These are phyloP conservation scores for Botia kubotai DNA, from an alignment of 2,797 vertebrate genomes.

Conservation along the genomic window DNA sequence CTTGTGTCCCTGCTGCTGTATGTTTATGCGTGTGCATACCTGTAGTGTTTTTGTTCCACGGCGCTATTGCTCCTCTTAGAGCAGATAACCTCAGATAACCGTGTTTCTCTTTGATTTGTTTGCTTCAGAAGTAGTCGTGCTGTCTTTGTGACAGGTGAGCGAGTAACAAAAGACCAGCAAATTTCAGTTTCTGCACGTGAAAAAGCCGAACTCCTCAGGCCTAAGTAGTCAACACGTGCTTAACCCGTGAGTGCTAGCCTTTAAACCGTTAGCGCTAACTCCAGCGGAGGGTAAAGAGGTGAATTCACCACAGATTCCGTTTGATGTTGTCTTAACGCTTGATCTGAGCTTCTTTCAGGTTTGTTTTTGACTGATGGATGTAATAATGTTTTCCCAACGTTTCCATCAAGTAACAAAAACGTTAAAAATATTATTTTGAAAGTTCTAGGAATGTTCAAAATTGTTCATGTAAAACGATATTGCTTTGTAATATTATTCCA, in stretches of 20 bases:
- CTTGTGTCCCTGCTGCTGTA: background rate
- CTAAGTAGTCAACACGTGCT: background rate
- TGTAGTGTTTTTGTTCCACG: background rate
- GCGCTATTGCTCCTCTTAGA: slow-evolving; percentile 25
- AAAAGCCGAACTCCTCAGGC: slow-evolving; percentile 19
- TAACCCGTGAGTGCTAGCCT: background rate
- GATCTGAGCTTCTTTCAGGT: background rate
- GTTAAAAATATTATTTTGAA: no score
- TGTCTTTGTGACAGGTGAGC: background rate
- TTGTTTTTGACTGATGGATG: background rate
- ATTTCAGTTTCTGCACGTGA: slow-evolving; percentile 14
- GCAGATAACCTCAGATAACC: slow-evolving; percentile 30
- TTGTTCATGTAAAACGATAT: no score
- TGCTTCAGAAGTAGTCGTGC: slow-evolving; percentile 15
- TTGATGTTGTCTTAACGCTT: no score
- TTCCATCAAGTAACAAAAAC: no score
- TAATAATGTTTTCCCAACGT: no score
- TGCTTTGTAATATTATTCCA: no score
- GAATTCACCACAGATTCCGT: background rate
- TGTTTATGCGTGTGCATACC: slow-evolving; percentile 19
- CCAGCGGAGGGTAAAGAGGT: background rate
- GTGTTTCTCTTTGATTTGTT: slow-evolving; percentile 11
- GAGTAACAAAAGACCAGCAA: slow-evolving; percentile 19
- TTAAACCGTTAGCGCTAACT: background rate
- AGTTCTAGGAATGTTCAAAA: no score